A percentile compares a stretch with the other conserved stretches of the same genome.
These are phyloP conservation scores for Anarhynchus alexandrinus DNA, from an alignment of 2,113 vertebrate genomes.

Conservation along the genomic window DNA sequence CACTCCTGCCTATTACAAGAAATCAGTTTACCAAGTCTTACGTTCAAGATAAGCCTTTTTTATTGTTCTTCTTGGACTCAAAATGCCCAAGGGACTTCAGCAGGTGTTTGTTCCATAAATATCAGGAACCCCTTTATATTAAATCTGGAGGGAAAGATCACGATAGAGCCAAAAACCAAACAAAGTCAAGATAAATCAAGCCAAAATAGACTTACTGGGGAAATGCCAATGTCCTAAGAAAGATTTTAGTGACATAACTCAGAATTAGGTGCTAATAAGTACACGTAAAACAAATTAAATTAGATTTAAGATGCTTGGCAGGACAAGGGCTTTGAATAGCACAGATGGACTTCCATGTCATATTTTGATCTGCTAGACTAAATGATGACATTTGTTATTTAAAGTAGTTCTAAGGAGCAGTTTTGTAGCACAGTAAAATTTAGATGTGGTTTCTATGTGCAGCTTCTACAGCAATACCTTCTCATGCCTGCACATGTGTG, in stretches of 20 bases:
- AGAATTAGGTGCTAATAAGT: conserved; percentile 11
- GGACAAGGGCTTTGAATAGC: neutral
- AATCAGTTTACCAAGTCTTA: conserved; percentile 42
- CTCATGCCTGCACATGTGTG: neutral
- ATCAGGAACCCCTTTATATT: conserved; percentile 42
- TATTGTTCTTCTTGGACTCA: conserved; percentile 40
- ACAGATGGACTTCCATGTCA: neutral
- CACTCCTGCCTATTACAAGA: conserved; percentile 24
- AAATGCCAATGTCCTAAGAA: neutral
- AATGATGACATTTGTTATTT: neutral
- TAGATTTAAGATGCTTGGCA: neutral
- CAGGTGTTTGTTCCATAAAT: conserved; percentile 43
- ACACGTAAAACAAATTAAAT: neutral
- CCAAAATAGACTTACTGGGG: neutral
- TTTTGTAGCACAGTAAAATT: neutral
- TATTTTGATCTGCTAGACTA: neutral
- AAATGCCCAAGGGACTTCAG: conserved; percentile 5
- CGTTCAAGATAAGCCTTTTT: conserved; percentile 55
- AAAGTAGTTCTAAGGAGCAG: neutral
- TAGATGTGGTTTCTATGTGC: neutral
- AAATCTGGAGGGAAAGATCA: neutral
- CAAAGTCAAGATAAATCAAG: neutral
- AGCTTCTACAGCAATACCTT: neutral
- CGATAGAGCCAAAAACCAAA: neutral
- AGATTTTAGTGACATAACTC: neutral